Base-by-base conservation (phyloP, 2,797 vertebrate genomes). In the Anguilla anguilla region DNA sequence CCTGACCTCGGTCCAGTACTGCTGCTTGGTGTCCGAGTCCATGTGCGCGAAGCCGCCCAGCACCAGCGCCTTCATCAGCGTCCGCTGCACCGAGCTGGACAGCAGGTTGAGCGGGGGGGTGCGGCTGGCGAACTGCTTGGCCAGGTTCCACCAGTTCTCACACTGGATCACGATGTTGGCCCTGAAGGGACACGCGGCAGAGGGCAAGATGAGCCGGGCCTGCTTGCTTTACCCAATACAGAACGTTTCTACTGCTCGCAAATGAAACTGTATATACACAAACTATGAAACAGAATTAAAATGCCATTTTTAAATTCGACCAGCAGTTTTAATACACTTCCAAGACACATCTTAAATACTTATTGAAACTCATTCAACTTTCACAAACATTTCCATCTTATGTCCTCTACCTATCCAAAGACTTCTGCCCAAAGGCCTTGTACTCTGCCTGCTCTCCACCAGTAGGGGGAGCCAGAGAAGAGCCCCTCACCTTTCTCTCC, bases 111-210 rank as follows among this genome's bases (percentile, higher is more conserved):
- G 96, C 9, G 98, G 98, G 5, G 98, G 99, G 89, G 96, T 98
- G 93, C 98, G 96, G 88, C 96, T 97, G 89, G 98, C 98, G 92
- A 99, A 99, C 93, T 98, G 98, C 93, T 99, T 99, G 3, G 99
- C 99, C 94, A 99, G 95, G 92, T 96, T 99, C 99, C 99, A 99
- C 98, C 98, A 99, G 93, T 97, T 98, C 95, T 99, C 98, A 94
- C 99, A 99, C 89, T 99, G 98, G 87, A 99, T 98, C 92, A 99
- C 98, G 87, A 99, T 96, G 93, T 99, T 99, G 2, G 99, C 99
- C 94, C 99, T 99, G 92, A 28, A 49, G 13, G 2, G 35, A 6
- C 49, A 5, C 49, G 19, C 46, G 53, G 31, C 43, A 69, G 64
- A 9, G 64, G 2, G 10, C 11, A 2, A 6, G 6, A 67, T 19